Conservation (phyloP, 1,140 invertebrate genomes). For the Cyclina sinensis region DNA sequence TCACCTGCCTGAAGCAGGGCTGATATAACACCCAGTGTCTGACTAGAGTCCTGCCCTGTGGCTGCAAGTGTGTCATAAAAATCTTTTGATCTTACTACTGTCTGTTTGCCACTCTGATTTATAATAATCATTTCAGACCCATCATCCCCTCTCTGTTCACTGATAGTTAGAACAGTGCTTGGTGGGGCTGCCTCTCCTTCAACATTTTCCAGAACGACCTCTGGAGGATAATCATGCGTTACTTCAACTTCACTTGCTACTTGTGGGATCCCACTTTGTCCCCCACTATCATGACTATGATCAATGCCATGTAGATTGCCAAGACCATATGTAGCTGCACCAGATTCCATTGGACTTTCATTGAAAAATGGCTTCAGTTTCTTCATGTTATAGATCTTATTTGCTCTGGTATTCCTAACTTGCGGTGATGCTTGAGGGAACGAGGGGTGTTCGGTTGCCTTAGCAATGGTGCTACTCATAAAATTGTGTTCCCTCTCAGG, state of each 20-base stretch:
- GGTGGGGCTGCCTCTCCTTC: not conserved
- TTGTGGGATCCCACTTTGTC: not conserved
- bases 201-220: constrained; percentile 58
- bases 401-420: constrained; percentile 39
- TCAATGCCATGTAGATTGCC: not conserved
- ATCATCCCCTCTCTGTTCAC: not conserved
- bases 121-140: constrained; percentile 56
- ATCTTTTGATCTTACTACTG: constrained; percentile 57
- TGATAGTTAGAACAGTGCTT: not conserved
- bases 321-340: not conserved
- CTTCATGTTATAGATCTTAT: constrained; percentile 52
- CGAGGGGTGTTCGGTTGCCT: constrained; percentile 47
- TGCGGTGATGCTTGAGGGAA: constrained; percentile 57
- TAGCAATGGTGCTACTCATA: constrained; percentile 29
- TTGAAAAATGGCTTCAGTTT: constrained; percentile 7
- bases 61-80: constrained; percentile 52
- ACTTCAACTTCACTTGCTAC: constrained; percentile 50
- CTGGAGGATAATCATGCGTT: not conserved
- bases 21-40: constrained; percentile 56
- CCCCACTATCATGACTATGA: not conserved
- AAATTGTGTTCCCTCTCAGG: constrained; percentile 18
- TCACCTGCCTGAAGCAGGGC: constrained; percentile 53
- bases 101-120: constrained; percentile 38
- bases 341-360: not conserved
- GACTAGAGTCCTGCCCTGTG: constrained; percentile 37